phyloP scores from a whole-genome alignment of 2,888 invertebrate species.

The Eupithecia exiguata region DNA sequence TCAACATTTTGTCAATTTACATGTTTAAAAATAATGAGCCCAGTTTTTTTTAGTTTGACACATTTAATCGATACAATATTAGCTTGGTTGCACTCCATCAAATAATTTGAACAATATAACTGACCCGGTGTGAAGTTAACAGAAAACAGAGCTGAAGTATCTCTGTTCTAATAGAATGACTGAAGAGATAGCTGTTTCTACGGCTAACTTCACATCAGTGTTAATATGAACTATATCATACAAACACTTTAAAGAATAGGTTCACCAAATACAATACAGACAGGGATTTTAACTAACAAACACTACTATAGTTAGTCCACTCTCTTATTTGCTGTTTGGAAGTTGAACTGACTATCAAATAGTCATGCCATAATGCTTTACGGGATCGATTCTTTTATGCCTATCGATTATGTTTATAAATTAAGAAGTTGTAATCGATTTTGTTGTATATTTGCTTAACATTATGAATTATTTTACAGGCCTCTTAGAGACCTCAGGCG shows the following conservation, averaged over 20 bases:
- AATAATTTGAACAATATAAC: slow-evolving; percentile 1
- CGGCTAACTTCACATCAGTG: not conserved
- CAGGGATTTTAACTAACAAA: not conserved
- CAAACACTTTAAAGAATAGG: not conserved
- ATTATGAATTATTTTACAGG: too few relatives aligned
- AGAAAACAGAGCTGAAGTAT: not conserved
- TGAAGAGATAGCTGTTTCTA: not conserved
- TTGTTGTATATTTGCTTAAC: too few relatives aligned
- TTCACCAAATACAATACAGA: not conserved
- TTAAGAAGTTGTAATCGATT: too few relatives aligned
- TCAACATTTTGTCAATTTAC: too few relatives aligned
- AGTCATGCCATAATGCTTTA: too few relatives aligned
- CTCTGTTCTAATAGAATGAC: not conserved
- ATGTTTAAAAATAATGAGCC: too few relatives aligned
- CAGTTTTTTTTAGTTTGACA: not conserved
- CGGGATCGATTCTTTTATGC: too few relatives aligned
- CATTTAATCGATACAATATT: not conserved
- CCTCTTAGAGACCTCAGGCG: too few relatives aligned
- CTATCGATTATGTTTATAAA: too few relatives aligned
- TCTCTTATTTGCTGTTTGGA: too few relatives aligned
- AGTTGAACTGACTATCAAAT: too few relatives aligned
- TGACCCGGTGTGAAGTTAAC: not conserved
- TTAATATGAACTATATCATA: not conserved
- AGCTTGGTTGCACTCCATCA: not conserved
- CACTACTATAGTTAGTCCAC: not conserved